Conservation (phyloP, 2,888 invertebrate genomes). For the Perizoma affinitatum region DNA sequence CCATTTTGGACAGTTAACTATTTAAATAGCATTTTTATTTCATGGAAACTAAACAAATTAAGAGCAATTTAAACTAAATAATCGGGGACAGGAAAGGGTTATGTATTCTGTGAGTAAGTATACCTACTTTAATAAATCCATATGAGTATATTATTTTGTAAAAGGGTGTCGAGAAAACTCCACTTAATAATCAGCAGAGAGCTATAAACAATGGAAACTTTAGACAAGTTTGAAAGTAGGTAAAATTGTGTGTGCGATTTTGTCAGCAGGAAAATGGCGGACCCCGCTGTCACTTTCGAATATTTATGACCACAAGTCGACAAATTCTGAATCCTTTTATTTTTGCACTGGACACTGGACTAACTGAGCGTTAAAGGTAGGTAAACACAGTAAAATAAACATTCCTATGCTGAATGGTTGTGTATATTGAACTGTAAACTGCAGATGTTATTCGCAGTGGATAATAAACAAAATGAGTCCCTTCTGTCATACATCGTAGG, state of each 20-base stretch:
- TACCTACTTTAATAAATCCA: too few species aligned
- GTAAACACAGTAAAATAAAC: slow-evolving; percentile 64
- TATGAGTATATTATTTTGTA: slow-evolving; percentile 28
- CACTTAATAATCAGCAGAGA: slow-evolving; percentile 60
- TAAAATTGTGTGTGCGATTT: slow-evolving; percentile 71
- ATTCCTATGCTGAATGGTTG: slow-evolving; percentile 41
- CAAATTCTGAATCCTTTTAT: slow-evolving; percentile 78
- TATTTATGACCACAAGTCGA: slow-evolving; percentile 76
- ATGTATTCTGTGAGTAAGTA: too few species aligned
- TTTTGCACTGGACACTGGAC: slow-evolving; percentile 60
- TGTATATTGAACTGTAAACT: slow-evolving; percentile 21
- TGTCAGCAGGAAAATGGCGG: slow-evolving; percentile 83
- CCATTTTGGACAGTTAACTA: too few species aligned
- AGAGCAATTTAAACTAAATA: too few species aligned
- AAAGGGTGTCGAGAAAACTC: slow-evolving; percentile 45
- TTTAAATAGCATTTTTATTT: too few species aligned
- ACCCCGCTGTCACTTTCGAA: slow-evolving; percentile 70
- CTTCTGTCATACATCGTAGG: too few species aligned
- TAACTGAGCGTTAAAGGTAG: slow-evolving; percentile 67
- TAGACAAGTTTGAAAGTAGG: slow-evolving; percentile 74
- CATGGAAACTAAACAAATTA: too few species aligned
- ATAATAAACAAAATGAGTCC: too few species aligned
- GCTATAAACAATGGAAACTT: slow-evolving; percentile 77
- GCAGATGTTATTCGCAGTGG: background rate
- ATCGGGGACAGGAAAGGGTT: too few species aligned